Conservation (phyloP, 1,140 invertebrate species). For the Anoplolepis gracilipes region DNA sequence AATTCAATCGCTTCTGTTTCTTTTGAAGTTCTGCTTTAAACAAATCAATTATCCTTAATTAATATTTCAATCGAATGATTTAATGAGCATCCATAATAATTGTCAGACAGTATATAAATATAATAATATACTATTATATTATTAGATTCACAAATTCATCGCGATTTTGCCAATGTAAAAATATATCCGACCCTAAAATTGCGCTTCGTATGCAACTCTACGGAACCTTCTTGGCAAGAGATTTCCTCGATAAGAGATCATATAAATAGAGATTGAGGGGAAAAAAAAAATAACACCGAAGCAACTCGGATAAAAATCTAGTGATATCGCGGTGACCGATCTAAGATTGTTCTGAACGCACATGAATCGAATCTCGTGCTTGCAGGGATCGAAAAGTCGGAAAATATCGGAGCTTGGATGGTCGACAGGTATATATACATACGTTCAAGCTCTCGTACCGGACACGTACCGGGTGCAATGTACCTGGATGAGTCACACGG, state of each 20-base stretch:
- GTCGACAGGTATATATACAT: slow-evolving; percentile 64
- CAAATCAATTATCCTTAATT: background rate
- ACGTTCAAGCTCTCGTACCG: slow-evolving; percentile 72
- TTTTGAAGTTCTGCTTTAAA: background rate
- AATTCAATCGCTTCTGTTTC: background rate
- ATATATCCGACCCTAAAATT: background rate
- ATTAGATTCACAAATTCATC: background rate
- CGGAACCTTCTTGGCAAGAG: background rate
- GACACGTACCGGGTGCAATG: slow-evolving; percentile 82
- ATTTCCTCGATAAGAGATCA: background rate
- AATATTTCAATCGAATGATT: background rate
- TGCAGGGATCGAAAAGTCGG: slow-evolving; percentile 72
- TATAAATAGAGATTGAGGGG: background rate
- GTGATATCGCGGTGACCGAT: background rate
- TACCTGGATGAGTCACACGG: slow-evolving; percentile 81
- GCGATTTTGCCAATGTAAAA: background rate
- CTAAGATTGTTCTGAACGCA: background rate
- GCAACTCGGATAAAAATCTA: background rate
- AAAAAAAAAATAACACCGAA: background rate
- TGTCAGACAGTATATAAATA: background rate
- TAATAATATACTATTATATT: background rate
- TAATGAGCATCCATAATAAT: background rate
- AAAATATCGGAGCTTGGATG: slow-evolving; percentile 72
- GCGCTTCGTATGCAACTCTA: background rate
- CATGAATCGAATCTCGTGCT: slow-evolving; percentile 15